These are phyloP conservation scores for Drosophila malerkotliana DNA, from an alignment of 1,140 invertebrate species.

Conservation along the genomic window DNA sequence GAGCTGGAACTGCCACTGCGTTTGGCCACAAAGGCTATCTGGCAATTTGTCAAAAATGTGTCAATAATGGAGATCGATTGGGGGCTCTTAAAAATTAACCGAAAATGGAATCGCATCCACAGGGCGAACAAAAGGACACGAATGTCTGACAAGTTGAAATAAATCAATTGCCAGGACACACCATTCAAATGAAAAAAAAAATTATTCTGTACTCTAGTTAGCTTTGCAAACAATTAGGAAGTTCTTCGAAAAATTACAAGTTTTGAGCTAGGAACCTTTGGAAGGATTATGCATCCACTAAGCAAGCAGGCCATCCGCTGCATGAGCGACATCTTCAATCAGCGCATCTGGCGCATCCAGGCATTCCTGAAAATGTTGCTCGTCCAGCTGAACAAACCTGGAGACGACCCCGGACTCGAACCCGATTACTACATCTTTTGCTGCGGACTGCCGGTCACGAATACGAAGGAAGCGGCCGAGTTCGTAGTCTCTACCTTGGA, in stretches of 20 bases:
- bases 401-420: too few species aligned
- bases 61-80: conserved; percentile 80
- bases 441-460: background rate
- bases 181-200: conserved; percentile 12
- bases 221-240: background rate
- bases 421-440: conserved; percentile 1
- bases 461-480: background rate
- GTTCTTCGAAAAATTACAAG: background rate
- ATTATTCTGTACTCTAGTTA: background rate
- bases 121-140: background rate
- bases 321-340: background rate
- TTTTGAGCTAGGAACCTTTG: background rate
- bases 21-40: conserved; percentile 51
- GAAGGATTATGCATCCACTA: background rate
- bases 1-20: background rate
- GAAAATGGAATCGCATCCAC: conserved; percentile 57
- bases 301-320: background rate
- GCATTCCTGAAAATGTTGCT: background rate
- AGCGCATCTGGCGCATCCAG: background rate
- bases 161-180: conserved; percentile 28
- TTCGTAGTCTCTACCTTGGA: background rate
- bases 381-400: background rate
- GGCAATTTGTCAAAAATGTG: conserved; percentile 82
- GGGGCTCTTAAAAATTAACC: conserved; percentile 58
- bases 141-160: conserved; percentile 21